Evolutionary conservation across 2,797 vertebrate species (phyloP), one percentile per base, ranked within the genome.

Genomic region (Sebastolobus altivelis): DNA sequence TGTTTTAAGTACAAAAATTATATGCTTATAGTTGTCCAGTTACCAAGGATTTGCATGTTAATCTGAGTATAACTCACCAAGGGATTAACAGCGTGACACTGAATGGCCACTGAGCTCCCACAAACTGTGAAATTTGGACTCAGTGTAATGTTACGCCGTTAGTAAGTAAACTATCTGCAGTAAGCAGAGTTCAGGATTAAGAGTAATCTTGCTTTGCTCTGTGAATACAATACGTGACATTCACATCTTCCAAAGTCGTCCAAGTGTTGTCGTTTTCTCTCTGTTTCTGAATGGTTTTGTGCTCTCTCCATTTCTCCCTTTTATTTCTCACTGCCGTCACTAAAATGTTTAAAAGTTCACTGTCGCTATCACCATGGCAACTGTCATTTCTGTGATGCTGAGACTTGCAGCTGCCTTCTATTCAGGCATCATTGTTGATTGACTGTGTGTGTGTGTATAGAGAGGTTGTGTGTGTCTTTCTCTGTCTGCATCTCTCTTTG

Each of bases 341-440:
- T 82, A 90, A 91, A 92, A 93, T 93, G 91, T 89, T 93, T 93
- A 88, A 94, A 94, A 93, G 91, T 92, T 90, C 92, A 87, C 90
- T 90, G 88, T 94, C 90, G 79, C 85, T 72, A 77, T 96, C 81
- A 70, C 95, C 93, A 95, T 95, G 93, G 94, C 91, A 96, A 96
- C 95, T 94, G 93, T 94, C 93, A 93, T 90, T 86, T 92, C 86
- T 87, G 87, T 90, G 89, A 93, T 88, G 87, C 88, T 82, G 80
- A 88, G 82, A 94, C 88, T 86, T 86, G 85, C 91, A 92, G 92
- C 92, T 93, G 92, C 88, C 91, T 93, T 83, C 89, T 90, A 85
- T 89, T 92, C 79, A 93, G 83, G 84, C 89, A 82, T 83, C 84
- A 81, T 69, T 86, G 83, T 85, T 84, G 84, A 89, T 86, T 86